A percentile compares a stretch with the other conserved stretches of the same genome.
These are phyloP conservation scores for Patagioenas fasciata DNA, from an alignment of 2,113 vertebrate genomes.

Conservation along the genomic window DNA sequence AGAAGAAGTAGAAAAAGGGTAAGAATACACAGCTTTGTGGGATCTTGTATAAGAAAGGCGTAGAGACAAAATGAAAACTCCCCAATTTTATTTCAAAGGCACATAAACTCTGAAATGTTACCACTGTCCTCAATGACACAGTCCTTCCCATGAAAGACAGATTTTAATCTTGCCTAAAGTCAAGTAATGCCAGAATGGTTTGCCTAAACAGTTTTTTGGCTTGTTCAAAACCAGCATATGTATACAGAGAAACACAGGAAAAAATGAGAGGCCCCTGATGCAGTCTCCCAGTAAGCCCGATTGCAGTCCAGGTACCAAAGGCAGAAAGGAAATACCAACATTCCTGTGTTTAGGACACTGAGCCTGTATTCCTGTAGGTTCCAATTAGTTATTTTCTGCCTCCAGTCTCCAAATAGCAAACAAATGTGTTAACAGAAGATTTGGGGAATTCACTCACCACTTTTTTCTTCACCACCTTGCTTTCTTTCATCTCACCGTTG, in stretches of 20 bases:
- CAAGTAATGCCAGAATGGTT: not conserved
- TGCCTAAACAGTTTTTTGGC: not conserved
- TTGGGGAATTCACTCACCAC: constrained; percentile 53
- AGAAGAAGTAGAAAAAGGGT: not conserved
- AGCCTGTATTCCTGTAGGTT: not conserved
- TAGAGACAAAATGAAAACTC: not conserved
- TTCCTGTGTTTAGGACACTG: not conserved
- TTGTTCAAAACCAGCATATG: not conserved
- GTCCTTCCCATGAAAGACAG: not conserved
- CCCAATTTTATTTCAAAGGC: not conserved
- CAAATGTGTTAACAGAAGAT: not conserved
- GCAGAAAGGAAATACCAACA: not conserved
- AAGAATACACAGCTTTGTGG: rapidly evolving
- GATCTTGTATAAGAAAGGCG: not conserved
- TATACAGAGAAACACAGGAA: not conserved
- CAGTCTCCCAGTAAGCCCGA: not conserved
- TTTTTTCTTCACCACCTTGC: not conserved
- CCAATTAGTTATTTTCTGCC: not conserved
- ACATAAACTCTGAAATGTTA: not conserved
- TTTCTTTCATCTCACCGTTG: not conserved
- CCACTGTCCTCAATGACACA: not conserved
- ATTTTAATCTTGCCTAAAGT: not conserved
- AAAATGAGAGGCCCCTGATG: not conserved
- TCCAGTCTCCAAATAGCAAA: not conserved
- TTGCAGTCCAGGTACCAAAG: not conserved